phyloP scores from a whole-genome alignment of 2,888 invertebrate genomes.

The Nephrotoma appendiculata region DNA sequence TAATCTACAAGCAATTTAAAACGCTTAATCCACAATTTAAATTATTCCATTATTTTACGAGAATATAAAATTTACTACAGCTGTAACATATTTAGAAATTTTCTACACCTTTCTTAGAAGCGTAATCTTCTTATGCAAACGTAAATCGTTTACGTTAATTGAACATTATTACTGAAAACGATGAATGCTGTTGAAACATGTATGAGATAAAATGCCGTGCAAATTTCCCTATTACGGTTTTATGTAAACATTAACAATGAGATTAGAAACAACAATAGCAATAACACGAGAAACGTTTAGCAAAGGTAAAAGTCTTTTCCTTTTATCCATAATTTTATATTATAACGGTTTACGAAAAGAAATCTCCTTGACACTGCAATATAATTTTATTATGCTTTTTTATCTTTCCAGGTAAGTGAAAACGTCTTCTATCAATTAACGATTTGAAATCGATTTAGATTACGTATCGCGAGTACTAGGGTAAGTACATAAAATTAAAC shows the following conservation, averaged over 20 bases:
- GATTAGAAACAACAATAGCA: background rate
- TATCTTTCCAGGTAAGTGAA: background rate
- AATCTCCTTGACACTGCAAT: background rate
- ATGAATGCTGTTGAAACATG: background rate
- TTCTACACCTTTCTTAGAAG: background rate
- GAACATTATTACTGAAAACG: background rate
- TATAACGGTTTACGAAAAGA: background rate
- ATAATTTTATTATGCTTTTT: background rate
- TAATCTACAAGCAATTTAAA: background rate
- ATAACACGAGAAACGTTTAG: background rate
- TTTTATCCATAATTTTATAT: background rate
- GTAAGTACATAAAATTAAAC: background rate
- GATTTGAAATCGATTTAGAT: background rate
- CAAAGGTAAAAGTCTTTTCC: background rate
- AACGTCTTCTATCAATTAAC: background rate
- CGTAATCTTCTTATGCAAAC: background rate
- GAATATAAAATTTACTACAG: too few relatives aligned
- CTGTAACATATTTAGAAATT: too few relatives aligned
- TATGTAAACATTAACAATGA: background rate
- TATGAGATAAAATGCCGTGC: background rate
- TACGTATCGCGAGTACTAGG: background rate
- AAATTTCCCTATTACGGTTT: background rate
- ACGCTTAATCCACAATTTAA: background rate
- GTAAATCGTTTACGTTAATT: background rate
- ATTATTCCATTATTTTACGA: too few relatives aligned